phyloP scores from a whole-genome alignment of 2,888 invertebrate species.

The Ormyrus thymus region DNA sequence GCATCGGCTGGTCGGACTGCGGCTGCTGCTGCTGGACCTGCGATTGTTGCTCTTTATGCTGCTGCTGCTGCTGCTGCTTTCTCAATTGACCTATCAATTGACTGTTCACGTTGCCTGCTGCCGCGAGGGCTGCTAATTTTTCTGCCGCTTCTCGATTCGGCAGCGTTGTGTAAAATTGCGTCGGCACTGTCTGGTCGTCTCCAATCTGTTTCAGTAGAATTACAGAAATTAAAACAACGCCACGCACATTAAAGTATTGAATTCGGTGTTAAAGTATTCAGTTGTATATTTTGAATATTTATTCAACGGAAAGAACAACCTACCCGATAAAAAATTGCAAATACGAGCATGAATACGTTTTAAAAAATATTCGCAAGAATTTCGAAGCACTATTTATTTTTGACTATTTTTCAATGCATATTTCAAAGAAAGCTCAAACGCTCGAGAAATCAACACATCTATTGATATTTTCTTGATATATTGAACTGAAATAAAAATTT shows the following conservation, averaged over 20 bases:
- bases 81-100: constrained; percentile 66
- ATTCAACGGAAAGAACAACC: too few relatives aligned
- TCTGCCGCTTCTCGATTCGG: constrained; percentile 81
- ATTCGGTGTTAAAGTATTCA: too few relatives aligned
- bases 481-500: not conserved
- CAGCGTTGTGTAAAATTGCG: constrained; percentile 77
- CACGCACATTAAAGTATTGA: too few relatives aligned
- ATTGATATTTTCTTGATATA: not conserved
- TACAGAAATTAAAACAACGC: not conserved
- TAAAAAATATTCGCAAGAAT: too few relatives aligned
- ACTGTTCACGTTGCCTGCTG: constrained; percentile 77
- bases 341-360: too few relatives aligned
- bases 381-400: too few relatives aligned
- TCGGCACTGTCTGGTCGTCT: constrained; percentile 56
- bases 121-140: constrained; percentile 78
- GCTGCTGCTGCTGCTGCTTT: constrained; percentile 63
- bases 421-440: too few relatives aligned
- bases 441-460: too few relatives aligned
- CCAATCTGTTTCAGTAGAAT: constrained; percentile 12
- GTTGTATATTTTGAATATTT: too few relatives aligned
- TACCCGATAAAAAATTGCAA: too few relatives aligned
- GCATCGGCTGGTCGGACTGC: constrained; percentile 63
- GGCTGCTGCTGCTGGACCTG: constrained; percentile 64
- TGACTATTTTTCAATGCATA: too few relatives aligned
- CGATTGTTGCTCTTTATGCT: constrained; percentile 64